Base-by-base conservation (phyloP, 2,888 invertebrate species). In the Plagodis pulveraria region DNA sequence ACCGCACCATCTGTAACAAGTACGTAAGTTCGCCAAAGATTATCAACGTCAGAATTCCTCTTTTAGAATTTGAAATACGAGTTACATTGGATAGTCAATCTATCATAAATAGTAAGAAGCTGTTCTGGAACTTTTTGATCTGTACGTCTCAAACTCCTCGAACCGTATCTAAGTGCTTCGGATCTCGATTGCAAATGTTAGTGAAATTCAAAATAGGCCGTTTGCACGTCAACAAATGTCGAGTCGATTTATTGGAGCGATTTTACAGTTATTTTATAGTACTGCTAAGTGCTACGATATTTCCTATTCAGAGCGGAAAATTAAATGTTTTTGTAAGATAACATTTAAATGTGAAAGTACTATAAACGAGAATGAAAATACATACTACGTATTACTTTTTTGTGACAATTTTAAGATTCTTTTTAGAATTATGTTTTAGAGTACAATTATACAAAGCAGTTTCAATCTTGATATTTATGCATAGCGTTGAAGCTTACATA, bases 151-250 rank as follows among this genome's bases (percentile, higher is more conserved):
- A 8, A 40, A 40, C 22, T 34, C 42, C 72, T 62, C 82, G 80
- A 86, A 83, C 81, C 89, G 78, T 87, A 76, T 85, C 91, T 86
- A 89, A 91, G 91, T 84, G 90, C 86, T 84, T 77, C 72, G 77
- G 81, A 80, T 84, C 81, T 77, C 85, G 80, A 86, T 85, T 81
- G 82, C 83, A 78, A 89, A 88, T 85, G 86, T 80, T 83, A 80
- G 84, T 79, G 82, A 88, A 89, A 89, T 91, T 89, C 91, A 89
- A 91, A 91, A 86, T 85, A 87, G 88, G 83, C 85, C 77, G 84
- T 89, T 87, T 85, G 81, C 73, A 73, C 81, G 84, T 82, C 88
- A 78, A 84, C 83, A 79, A 83, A 75, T 77, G 80, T 74, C 76
- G 70, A 65, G 72, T 74, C 78, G 81, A 89, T 88, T 89, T 88